Conservation (phyloP, 2,797 vertebrate species). For the Neosalanx taihuensis region DNA sequence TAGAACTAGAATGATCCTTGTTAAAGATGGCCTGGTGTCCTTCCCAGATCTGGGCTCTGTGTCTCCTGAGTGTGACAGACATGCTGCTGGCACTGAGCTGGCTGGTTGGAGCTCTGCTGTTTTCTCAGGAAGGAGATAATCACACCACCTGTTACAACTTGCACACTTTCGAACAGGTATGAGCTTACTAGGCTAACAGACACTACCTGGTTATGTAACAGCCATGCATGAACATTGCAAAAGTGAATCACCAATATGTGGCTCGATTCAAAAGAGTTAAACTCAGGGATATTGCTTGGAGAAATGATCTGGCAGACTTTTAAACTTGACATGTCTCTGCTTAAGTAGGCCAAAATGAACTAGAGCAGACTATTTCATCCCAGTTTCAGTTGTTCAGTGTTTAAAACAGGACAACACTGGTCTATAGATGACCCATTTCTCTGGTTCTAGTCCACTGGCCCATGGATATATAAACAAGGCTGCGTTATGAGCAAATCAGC, state of each 20-base stretch:
- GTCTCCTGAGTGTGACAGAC: conserved; percentile 83
- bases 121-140: conserved; percentile 55
- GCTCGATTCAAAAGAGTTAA: too few relatives aligned
- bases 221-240: too few relatives aligned
- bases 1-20: background rate
- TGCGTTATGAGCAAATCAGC: too few relatives aligned
- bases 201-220: too few relatives aligned
- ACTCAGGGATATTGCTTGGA: too few relatives aligned
- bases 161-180: conserved; percentile 81
- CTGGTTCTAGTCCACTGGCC: conserved; percentile 16
- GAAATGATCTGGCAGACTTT: too few relatives aligned
- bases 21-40: conserved; percentile 1
- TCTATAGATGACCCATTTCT: conserved; percentile 51
- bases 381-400: conserved; percentile 11
- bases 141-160: conserved; percentile 80
- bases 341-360: conserved; percentile 43
- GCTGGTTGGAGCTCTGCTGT: conserved; percentile 75
- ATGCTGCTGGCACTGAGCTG: conserved; percentile 83
- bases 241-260: too few relatives aligned
- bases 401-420: conserved; percentile 10
- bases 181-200: background rate
- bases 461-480: background rate
- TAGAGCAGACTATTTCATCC: conserved; percentile 38
- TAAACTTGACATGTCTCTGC: background rate
- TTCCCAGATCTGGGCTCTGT: conserved; percentile 77